Evolutionary conservation across 2,797 vertebrate species (phyloP).

Genomic region (Poliocrania exsul): DNA sequence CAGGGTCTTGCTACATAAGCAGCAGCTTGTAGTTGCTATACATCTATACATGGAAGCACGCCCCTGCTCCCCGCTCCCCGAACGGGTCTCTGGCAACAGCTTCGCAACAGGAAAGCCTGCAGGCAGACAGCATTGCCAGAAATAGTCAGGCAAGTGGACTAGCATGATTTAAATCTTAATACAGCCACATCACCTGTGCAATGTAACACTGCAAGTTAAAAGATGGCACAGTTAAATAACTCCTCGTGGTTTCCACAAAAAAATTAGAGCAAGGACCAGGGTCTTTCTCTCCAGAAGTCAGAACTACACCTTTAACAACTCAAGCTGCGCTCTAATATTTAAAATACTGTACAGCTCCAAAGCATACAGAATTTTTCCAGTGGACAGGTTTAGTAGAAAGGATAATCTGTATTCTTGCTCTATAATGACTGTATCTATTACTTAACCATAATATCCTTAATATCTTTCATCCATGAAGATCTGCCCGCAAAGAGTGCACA

Average conservation of each 20-base stretch:
- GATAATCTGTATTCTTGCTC: neutral
- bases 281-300: neutral
- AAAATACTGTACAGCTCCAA: neutral
- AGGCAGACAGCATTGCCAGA: neutral
- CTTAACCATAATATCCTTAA: neutral
- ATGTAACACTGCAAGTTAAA: neutral
- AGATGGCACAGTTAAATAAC: neutral
- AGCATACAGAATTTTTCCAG: neutral
- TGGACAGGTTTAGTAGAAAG: slow-evolving; percentile 12
- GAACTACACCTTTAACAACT: neutral
- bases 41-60: neutral
- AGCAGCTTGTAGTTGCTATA: neutral
- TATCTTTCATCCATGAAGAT: neutral
- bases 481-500: neutral
- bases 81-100: neutral
- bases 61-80: neutral
- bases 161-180: neutral
- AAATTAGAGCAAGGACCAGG: neutral
- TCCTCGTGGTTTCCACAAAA: neutral
- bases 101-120: neutral
- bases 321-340: neutral
- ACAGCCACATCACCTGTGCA: neutral
- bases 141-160: neutral
- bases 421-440: neutral
- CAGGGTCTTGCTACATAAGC: neutral